Evolutionary conservation across 2,888 invertebrate species (phyloP), one percentile per base, ranked within the genome.

Genomic region (Pocota personata): DNA sequence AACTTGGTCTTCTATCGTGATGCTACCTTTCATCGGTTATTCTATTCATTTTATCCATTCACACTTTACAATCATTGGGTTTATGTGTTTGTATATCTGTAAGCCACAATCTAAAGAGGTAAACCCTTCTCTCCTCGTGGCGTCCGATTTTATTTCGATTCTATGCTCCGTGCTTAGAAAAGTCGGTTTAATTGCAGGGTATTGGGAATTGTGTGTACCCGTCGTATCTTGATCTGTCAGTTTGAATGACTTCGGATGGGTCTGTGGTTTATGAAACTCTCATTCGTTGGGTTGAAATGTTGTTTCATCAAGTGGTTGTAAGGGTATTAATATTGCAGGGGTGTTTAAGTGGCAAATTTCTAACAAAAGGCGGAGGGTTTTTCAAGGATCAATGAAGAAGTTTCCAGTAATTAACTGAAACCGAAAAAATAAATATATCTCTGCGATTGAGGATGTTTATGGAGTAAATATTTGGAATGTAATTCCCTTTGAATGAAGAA

Each of bases 221-320:
- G 8, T 60, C 10, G 46, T 83, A 75, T 84, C 84, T 79, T 69
- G 79, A 79, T 79, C 43, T 75, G 75, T 64, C 69, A 75, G 67
- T 43, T 79, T 84, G 73, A 73, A 79, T 69, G 79, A 73, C 67
- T 73, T 64, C 2, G 69, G 57, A 64, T 32, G 66, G 55, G 48
- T 40, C 32, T 75, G 75, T 55, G 79, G 78, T 64, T 73, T 83
- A 32, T 37, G 52, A 27, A 14, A 10, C 0, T 60, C 52, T 35
- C 3, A 0, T 12, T 62, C 30, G 37, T 37, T 52, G 3, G 64
- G 10, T 48, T 4, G 30, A 35, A 24, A 16, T 35, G 37, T 48
- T 35, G 14, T 64, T 57, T 64, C 71, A 52, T 50, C 77, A 77
- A 69, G 69, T 52, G 69, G 67, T 69, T 77, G 58, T 57, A 27